Base-by-base conservation (phyloP, 1,140 invertebrate genomes). In the Caenorhabditis briggsae region DNA sequence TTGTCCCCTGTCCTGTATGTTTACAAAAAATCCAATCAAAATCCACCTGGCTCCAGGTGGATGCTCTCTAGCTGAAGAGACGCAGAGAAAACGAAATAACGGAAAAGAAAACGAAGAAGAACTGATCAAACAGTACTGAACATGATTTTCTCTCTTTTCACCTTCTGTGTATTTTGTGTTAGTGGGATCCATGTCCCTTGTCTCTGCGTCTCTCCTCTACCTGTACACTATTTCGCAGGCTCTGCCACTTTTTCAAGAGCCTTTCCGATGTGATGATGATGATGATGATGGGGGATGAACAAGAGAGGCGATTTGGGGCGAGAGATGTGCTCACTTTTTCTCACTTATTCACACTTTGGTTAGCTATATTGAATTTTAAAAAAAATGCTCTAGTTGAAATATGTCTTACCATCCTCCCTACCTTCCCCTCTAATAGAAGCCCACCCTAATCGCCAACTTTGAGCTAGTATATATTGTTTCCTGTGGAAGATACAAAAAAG, bases 101-200 rank as follows among this genome's bases (percentile, higher is more conserved):
- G 41, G 9, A 65, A 8, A n/a, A n/a, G n/a, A 58, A 58, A 20
- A 20, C 18, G 23, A 18, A 23, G 16, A 70, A 70, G 70, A 78
- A 78, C 70, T 78, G 46, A 78, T 78, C 70, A 78, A 78, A 78
- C 46, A 78, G 46, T 78, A 78, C 43, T 78, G 70, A 78, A 78
- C 70, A 78, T 48, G 70, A 78, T 25, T 61, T 20, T 61, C 20
- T 16, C 14, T 8, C 56, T 58, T 14, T n/a, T 33, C 20, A 64
- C 7, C 18, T 5, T 64, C 41, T 78, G 70, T 78, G 70, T 78
- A 23, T 78, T 78, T 78, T 53, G 70, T 50, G 20, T 25, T 46
- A 12, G 18, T 33, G 25, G 46, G 70, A 78, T 50, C 43, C 64
- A 61, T 61, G 59, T 70, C 64, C 33, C 16, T 43, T 18, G 18